Evolutionary conservation across 2,888 invertebrate genomes (phyloP).

Genomic region (Sinhomidia bicolor): DNA sequence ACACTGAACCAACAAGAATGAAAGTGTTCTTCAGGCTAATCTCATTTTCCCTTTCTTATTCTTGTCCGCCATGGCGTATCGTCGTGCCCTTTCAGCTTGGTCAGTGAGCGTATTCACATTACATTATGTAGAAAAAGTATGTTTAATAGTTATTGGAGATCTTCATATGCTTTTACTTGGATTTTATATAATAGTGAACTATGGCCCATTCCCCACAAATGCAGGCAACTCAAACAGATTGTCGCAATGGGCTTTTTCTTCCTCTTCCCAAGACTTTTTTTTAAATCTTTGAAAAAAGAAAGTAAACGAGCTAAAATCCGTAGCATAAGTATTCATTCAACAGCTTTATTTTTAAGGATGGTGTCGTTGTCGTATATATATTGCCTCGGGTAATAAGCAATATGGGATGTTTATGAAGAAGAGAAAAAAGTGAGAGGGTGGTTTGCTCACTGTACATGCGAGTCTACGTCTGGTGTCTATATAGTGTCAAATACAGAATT

Average conservation of each 20-base stretch:
- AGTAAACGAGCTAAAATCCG: slow-evolving; percentile 17
- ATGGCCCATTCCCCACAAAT: slow-evolving; percentile 80
- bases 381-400: slow-evolving; percentile 45
- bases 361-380: not conserved
- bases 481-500: not conserved
- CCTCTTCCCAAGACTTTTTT: not conserved
- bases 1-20: slow-evolving; percentile 29
- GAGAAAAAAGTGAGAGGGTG: slow-evolving; percentile 15
- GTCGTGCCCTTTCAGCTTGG: slow-evolving; percentile 19
- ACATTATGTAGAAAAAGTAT: not conserved
- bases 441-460: not conserved
- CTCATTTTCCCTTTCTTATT: slow-evolving; percentile 63
- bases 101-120: slow-evolving; percentile 27
- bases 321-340: slow-evolving; percentile 64
- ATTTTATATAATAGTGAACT: slow-evolving; percentile 76
- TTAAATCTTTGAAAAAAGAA: not conserved
- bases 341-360: slow-evolving; percentile 53
- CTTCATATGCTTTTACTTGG: slow-evolving; percentile 22
- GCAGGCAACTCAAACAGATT: slow-evolving; percentile 71
- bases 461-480: too few species aligned
- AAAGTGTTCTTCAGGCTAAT: slow-evolving; percentile 74
- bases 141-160: not conserved
- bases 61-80: not conserved
- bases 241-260: slow-evolving; percentile 70
- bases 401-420: slow-evolving; percentile 56